Evolutionary conservation across 2,888 invertebrate genomes (phyloP).

Genomic region (Tanypteryx hageni): DNA sequence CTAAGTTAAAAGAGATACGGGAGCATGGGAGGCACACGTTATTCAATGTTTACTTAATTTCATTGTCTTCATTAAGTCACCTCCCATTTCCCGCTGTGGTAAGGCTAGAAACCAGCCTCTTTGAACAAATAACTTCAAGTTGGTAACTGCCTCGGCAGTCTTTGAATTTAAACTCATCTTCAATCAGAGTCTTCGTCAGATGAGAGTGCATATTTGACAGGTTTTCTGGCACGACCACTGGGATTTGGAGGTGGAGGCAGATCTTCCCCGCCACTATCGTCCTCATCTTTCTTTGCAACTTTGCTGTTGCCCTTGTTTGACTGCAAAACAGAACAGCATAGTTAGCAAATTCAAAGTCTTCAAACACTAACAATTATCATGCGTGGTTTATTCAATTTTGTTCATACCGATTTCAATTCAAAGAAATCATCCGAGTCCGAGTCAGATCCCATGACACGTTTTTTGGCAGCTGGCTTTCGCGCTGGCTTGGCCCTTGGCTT

Average conservation of each 20-base stretch:
- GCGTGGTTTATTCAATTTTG: constrained; percentile 50
- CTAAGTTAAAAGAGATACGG: constrained; percentile 24
- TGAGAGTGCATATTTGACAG: constrained; percentile 76
- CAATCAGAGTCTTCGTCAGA: constrained; percentile 72
- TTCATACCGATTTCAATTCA: constrained; percentile 69
- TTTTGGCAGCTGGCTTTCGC: constrained; percentile 76
- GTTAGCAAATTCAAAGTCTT: neutral
- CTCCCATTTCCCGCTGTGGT: neutral
- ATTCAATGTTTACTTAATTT: neutral
- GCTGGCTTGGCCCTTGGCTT: constrained; percentile 67
- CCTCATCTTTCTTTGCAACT: constrained; percentile 70
- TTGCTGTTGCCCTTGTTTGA: constrained; percentile 71
- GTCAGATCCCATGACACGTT: constrained; percentile 73
- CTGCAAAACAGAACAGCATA: constrained; percentile 16
- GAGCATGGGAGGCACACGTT: constrained; percentile 3
- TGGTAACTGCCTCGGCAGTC: neutral
- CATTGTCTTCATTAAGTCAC: neutral
- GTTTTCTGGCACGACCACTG: constrained; percentile 76
- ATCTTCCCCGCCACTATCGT: constrained; percentile 69
- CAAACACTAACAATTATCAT: neutral
- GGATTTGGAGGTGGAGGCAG: constrained; percentile 71
- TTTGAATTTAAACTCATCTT: neutral
- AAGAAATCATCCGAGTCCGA: constrained; percentile 73
- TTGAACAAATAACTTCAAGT: neutral
- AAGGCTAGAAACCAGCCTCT: neutral